Evolutionary conservation across 2,888 invertebrate species (phyloP).

Genomic region (Ophonus ardosiacus): DNA sequence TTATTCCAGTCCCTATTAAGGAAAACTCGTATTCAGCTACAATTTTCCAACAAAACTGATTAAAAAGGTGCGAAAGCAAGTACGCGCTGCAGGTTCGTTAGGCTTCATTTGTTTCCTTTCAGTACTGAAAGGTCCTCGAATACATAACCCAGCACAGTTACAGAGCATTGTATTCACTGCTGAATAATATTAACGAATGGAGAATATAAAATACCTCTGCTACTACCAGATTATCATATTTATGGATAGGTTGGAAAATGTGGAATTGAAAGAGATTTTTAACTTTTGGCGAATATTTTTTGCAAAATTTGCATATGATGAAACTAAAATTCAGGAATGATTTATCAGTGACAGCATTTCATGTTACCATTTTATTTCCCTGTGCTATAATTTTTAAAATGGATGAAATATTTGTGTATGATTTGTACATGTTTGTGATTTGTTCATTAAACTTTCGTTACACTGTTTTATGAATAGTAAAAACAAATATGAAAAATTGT

Average conservation of each 20-base stretch:
- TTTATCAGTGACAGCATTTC: background rate
- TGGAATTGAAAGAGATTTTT: background rate
- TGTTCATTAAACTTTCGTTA: background rate
- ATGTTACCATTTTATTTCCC: background rate
- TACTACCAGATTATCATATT: background rate
- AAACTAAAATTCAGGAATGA: background rate
- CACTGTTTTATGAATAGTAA: background rate
- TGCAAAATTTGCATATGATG: background rate
- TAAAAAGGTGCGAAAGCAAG: background rate
- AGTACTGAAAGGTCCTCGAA: background rate
- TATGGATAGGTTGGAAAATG: background rate
- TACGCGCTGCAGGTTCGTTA: slow-evolving; percentile 17
- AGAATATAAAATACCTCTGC: background rate
- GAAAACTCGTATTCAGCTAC: background rate
- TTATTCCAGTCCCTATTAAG: background rate
- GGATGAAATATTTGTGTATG: background rate
- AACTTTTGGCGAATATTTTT: background rate
- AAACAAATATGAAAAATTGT: background rate
- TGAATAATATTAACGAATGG: background rate
- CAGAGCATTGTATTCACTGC: background rate
- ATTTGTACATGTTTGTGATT: background rate
- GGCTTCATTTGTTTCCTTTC: slow-evolving; percentile 46
- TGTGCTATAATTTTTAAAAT: background rate
- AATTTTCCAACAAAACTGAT: background rate
- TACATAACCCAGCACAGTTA: background rate